Evolutionary conservation across 2,113 vertebrate genomes (phyloP).

Genomic region (Engraulis encrasicolus): DNA sequence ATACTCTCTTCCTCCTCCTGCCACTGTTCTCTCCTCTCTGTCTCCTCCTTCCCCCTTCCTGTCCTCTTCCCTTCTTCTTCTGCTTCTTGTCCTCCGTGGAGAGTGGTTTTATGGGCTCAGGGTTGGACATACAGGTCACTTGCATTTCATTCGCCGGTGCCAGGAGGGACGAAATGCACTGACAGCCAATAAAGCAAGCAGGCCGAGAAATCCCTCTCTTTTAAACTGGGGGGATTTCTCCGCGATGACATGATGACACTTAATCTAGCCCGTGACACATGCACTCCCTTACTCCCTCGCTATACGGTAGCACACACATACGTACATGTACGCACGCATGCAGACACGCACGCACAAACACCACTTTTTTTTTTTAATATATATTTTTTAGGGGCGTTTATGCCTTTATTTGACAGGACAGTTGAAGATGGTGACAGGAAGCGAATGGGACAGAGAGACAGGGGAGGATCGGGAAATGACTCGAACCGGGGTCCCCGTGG

Average conservation of each 20-base stretch:
- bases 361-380: too few species aligned
- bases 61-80: neutral
- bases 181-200: neutral
- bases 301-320: slow-evolving; percentile 15
- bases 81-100: neutral
- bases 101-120: neutral
- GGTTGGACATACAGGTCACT: neutral
- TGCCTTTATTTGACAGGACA: too few species aligned
- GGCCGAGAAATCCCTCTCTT: neutral
- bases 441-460: too few species aligned
- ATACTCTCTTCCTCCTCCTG: neutral
- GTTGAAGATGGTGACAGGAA: too few species aligned
- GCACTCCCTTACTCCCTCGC: neutral
- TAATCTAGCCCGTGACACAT: neutral
- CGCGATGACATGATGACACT: neutral
- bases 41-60: neutral
- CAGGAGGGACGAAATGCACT: neutral
- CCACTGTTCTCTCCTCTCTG: too few species aligned
- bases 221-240: neutral
- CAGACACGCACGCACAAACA: slow-evolving; percentile 21
- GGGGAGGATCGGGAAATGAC: too few species aligned
- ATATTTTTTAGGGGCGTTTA: too few species aligned
- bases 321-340: slow-evolving; percentile 5
- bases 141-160: neutral
- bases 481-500: too few species aligned